Base-by-base conservation (phyloP, 2,888 invertebrate genomes). In the Hydroisotoma schaefferi region DNA sequence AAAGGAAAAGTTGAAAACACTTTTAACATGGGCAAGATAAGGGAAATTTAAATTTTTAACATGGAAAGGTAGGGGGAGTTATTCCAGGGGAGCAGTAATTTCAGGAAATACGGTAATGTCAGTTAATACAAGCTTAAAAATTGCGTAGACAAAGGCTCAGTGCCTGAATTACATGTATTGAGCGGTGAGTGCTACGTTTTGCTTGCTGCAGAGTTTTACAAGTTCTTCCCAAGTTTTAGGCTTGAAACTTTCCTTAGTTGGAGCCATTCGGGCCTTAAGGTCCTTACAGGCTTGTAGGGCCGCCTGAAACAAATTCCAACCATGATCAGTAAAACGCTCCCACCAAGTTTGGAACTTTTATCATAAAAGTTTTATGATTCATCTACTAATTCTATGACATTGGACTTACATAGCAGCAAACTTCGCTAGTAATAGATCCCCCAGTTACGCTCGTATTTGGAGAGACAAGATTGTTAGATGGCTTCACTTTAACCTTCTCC, bases 391-490 rank as follows among this genome's bases (percentile, higher is more conserved):
- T n/a, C n/a, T n/a, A n/a, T n/a, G n/a, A 28, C 4, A 8, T 25
- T 37, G 29, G 27, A 57, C 71, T 69, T 67, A 75, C 75, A 44
- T 67, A 62, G 38, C 75, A 75, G 52, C 73, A 60, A 27, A 76
- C 72, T 66, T 79, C 78, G 43, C 76, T 74, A 2, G 77, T 67
- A 23, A 69, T 54, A 8, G 73, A 70, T 25, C 72, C 78, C 2
- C 77, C 78, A 2, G 78, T 76, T 6, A 73, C 70, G 10, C 60
- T 53, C 18, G 74, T 71, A 70, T 78, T 78, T 6, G 72, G 66
- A 6, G 67, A 67, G 20, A 73, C 61, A n/a, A 76, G 49, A n/a
- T 74, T 75, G 47, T 76, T 74, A 0, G 75, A 64, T 8, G 75
- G 72, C 57, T 75, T 74, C 2, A 78, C 74, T 33, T 73, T 73